phyloP scores from a whole-genome alignment of 2,888 invertebrate genomes.

The Slavum lentiscoides region DNA sequence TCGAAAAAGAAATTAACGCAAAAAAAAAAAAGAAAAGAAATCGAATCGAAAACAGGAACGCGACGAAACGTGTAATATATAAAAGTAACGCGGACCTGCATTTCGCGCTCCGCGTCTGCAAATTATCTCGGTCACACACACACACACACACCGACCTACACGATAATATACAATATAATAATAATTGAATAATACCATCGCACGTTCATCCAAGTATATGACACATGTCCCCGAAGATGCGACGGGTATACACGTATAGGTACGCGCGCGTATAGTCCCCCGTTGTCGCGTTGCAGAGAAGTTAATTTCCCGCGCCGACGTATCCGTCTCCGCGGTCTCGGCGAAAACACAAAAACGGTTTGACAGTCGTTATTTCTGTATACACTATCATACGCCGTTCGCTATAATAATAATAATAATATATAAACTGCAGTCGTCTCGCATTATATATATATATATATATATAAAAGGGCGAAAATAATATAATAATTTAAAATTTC shows the following conservation, averaged over 20 bases:
- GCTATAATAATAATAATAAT: no score
- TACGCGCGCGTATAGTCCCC: no score
- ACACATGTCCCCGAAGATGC: slow-evolving; percentile 41
- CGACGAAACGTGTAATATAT: background rate
- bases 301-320: slow-evolving; percentile 29
- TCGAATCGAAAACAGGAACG: background rate
- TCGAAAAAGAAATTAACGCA: background rate
- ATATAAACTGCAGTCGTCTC: no score
- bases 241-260: background rate
- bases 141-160: background rate
- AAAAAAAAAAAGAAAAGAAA: background rate
- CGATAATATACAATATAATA: no score
- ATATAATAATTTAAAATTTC: slow-evolving; percentile 33
- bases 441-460: no score
- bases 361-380: slow-evolving; percentile 4
- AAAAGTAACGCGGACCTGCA: background rate
- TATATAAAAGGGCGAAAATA: background rate
- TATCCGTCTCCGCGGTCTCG: background rate
- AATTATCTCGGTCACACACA: background rate
- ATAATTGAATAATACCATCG: background rate
- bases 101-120: background rate
- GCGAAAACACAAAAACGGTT: background rate
- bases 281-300: background rate
- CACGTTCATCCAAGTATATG: slow-evolving; percentile 11
- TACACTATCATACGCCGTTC: no score